Base-by-base conservation (phyloP, 1,140 invertebrate species). In the Dreissena polymorpha region DNA sequence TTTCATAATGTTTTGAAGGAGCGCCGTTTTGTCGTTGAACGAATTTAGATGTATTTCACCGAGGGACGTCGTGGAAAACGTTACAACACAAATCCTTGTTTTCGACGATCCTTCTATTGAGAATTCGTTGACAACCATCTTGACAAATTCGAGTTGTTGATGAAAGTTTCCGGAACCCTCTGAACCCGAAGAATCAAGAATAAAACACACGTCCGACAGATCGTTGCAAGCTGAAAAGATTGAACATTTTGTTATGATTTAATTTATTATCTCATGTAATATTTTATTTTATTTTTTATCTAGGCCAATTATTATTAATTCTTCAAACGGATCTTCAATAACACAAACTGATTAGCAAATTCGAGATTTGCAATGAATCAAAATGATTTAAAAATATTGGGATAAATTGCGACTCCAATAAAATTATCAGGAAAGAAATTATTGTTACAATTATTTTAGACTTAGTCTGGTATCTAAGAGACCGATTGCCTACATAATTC, bases 141-240 rank as follows among this genome's bases (percentile, higher is more conserved):
- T 83, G 39, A 77, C 73, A 71, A 82, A 87, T 39, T 72, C 75
- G 6, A 74, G 64, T 67, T 73, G 69, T 39, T 73, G 23, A 16
- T 25, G 23, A 29, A 79, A 83, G 53, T 86, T 78, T 1, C 3
- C 3, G 65, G 63, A 18, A 3, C 68, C 68, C 3, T 86, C 82
- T 51, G 85, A 86, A 12, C 86, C 86, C 6, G 85, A 86, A 0
- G 74, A 65, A 63, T 87, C 86, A 49, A 87, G 68, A 16, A 87
- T 68, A 67, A 87, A 87, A 51, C 83, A 77, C 25, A 87, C 51
- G 65, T 87, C 84, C 14, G 80, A 60, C 39, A 50, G 18, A n/a
- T 68, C 29, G n/a, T 71, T 81, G 23, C 83, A 85, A 7, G 39
- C 76, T 78, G 49, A 63, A 73, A 73, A 64, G 23, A 29, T 57